Evolutionary conservation across 2,797 vertebrate species (phyloP), one percentile per base, ranked within the genome.

Genomic region (Macropus fuliginosus): DNA sequence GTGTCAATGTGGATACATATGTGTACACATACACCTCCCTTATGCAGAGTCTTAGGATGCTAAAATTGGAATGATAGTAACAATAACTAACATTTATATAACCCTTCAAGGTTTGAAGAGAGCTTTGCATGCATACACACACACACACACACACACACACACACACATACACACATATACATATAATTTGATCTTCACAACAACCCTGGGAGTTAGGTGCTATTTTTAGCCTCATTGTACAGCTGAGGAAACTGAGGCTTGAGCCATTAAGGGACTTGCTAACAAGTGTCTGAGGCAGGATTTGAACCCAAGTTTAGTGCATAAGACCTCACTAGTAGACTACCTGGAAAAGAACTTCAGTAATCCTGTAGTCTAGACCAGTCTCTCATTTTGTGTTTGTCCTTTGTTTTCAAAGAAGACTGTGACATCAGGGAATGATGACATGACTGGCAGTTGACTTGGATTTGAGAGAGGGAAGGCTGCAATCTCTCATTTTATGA

Each of bases 81-180:
- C 13, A 5, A 34, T 18, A 16, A 0, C 34, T n/a, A 66, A n/a
- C 14, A 1, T 16, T 66, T 16, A n/a, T 4, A 0, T 66, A 1
- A 10, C 2, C 6, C 66, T 81, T 8, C 18, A 24, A n/a, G 62
- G 18, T 81, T 40, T 21, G 66, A 18, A 40, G 21, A 40, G 18
- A 8, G 5, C 62, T 74, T 40, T 18, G 57, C 16, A 46, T 46
- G 12, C 46, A 52, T 52, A 52, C 9, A 52, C 9, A 52, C 9
- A 52, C 4, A 52, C 9, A 6, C 0, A 52, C 4, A 6, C 5
- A 52, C 5, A 52, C 4, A 52, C 9, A 52, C 4, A 6, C 0
- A 52, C 46, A 52, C 4, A 52, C 4, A 52, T 9, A 52, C 9
- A 52, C 9, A 6, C 0, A 52, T 52, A 6, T 0, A 52, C 5